Percentiles rank a stretch among this genome's conserved stretches.
These are phyloP conservation scores for Cynopterus sphinx DNA, from an alignment of 2,797 vertebrate species.

Conservation along the genomic window DNA sequence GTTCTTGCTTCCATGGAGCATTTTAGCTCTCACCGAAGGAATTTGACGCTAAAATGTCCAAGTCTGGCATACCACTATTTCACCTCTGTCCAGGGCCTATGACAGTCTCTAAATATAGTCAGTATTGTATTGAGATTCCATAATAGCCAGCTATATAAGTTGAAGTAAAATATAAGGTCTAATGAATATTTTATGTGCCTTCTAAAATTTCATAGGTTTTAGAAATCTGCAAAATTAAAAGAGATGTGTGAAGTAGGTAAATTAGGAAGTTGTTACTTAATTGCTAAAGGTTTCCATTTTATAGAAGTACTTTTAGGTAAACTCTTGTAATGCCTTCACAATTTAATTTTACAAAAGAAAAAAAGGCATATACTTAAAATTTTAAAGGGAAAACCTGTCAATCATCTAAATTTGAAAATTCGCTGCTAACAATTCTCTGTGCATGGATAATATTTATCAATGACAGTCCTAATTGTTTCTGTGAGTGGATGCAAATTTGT, in stretches of 20 bases:
- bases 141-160: background rate
- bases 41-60: background rate
- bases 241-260: background rate
- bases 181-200: conserved; percentile 12
- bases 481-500: background rate
- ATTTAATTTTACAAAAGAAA: background rate
- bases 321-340: background rate
- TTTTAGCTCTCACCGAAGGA: background rate
- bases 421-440: background rate
- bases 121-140: background rate
- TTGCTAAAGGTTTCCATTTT: conserved; percentile 11
- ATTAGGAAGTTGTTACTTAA: background rate
- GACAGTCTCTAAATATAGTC: background rate
- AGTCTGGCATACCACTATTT: background rate
- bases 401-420: background rate
- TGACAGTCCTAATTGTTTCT: conserved; percentile 1
- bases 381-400: background rate
- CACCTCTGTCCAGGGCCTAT: background rate
- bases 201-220: background rate
- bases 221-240: background rate
- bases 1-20: background rate
- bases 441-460: background rate
- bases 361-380: background rate
- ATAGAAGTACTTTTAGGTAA: conserved; percentile 3
- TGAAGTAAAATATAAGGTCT: background rate